Evolutionary conservation across 2,797 vertebrate species (phyloP).

Genomic region (Anguilla megastoma): DNA sequence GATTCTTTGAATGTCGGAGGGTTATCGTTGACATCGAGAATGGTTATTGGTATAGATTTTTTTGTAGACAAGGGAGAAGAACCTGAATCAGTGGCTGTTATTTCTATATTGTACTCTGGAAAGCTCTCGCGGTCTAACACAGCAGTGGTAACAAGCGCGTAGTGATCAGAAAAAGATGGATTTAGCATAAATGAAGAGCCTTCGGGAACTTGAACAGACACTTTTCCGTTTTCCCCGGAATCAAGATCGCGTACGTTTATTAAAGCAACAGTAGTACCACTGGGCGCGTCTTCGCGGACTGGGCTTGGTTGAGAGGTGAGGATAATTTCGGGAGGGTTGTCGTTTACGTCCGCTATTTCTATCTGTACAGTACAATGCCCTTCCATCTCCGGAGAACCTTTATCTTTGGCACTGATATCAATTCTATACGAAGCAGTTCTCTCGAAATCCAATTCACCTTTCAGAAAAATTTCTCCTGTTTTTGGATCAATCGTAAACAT

Average conservation of each 20-base stretch:
- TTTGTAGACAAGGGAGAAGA: slow-evolving; percentile 56
- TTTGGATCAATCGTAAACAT: slow-evolving; percentile 50
- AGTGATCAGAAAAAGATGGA: slow-evolving; percentile 57
- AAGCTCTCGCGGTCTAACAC: slow-evolving; percentile 57
- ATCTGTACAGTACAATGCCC: slow-evolving; percentile 62
- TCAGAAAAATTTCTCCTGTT: slow-evolving; percentile 56
- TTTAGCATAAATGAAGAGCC: slow-evolving; percentile 55
- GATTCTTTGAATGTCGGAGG: slow-evolving; percentile 60
- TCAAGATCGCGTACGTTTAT: slow-evolving; percentile 58
- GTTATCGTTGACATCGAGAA: slow-evolving; percentile 71
- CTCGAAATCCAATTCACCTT: slow-evolving; percentile 59
- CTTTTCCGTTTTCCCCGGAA: slow-evolving; percentile 53
- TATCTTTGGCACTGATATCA: slow-evolving; percentile 61
- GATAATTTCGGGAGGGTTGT: slow-evolving; percentile 65
- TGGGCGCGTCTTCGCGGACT: slow-evolving; percentile 51
- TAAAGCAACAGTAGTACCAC: slow-evolving; percentile 58
- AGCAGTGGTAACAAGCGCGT: slow-evolving; percentile 57
- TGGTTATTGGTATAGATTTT: slow-evolving; percentile 52
- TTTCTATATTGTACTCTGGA: slow-evolving; percentile 55
- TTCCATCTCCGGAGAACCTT: slow-evolving; percentile 65
- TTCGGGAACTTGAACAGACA: slow-evolving; percentile 26
- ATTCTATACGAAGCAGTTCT: slow-evolving; percentile 49
- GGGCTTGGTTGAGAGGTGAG: slow-evolving; percentile 52
- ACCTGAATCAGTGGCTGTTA: slow-evolving; percentile 54
- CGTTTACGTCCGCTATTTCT: slow-evolving; percentile 60